Evolutionary conservation across 23 tunicate species (phyloP), one percentile per base, ranked within the genome.

Genomic region (Trididemnum nubilum): DNA sequence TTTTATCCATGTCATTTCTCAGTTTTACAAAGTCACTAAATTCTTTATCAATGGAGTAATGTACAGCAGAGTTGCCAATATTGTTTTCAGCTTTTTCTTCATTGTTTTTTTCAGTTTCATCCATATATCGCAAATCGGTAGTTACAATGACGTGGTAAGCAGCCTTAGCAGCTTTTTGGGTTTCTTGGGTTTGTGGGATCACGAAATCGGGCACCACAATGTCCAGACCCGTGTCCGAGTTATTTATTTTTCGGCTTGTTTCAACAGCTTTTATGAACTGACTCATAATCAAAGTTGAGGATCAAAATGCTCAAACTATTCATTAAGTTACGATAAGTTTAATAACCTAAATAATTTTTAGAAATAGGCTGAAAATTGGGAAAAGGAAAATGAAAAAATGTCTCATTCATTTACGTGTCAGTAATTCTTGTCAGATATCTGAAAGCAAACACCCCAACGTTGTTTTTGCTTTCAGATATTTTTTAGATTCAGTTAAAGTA

Each of bases 191-290:
- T 27, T 58, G 22, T 5, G 34, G 31, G 36, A 23, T 31, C 0
- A 35, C 24, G 24, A 61, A 83, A 23, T 74, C 86, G 2, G 88
- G 85, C 3, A 90, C 89, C 12, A 51, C 33, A 0, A 90, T 23
- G 51, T 90, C 96, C 15, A 90, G 36, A 34, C 89, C 96, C 2
- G 89, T 90, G 35, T 79, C 85, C 28, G 9, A 34, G 80, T 90
- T 90, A 1, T 30, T 23, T 2, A 90, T 36, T 72, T 72, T 51
- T 30, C 96, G 54, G 5, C 75, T 73, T 57, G 96, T 35, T 0
- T 37, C 24, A 1, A 81, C 80, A 2, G 77, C 81, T 3, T 27
- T 39, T 21, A 22, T 7, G 2, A 73, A 37, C 5, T 40, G 37
- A 69, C 32, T 69, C 74, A 34, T 69, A 7, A 3, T 61, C 54